Percentiles rank a stretch among this genome's conserved stretches.
phyloP scores from a whole-genome alignment of 2,888 invertebrate genomes.

The Diplolepis rosae region DNA sequence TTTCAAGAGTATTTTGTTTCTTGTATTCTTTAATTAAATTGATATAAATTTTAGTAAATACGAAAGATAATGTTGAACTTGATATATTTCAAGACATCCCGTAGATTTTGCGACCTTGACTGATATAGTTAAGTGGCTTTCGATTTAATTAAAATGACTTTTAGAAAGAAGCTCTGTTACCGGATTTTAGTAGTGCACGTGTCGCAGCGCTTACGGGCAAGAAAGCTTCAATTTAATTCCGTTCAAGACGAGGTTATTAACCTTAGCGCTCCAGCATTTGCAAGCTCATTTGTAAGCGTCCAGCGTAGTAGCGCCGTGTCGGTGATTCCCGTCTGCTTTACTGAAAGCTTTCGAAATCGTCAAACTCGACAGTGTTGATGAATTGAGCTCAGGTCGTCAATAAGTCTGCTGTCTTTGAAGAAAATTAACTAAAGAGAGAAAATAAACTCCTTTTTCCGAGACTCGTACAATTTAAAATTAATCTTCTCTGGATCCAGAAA shows the following conservation, averaged over 20 bases:
- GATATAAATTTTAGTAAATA: no score
- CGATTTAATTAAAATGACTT: background rate
- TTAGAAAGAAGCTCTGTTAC: constrained; percentile 5
- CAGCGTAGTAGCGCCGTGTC: constrained; percentile 15
- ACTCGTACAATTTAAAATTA: background rate
- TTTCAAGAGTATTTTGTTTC: no score
- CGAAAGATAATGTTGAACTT: no score
- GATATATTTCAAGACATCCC: no score
- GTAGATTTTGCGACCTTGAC: no score
- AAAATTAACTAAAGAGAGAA: background rate
- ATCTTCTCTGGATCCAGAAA: no score
- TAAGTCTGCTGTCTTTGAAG: background rate
- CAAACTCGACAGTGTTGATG: constrained; percentile 27
- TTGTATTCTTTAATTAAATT: no score
- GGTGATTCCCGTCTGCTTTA: constrained; percentile 20
- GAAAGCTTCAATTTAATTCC: constrained; percentile 51
- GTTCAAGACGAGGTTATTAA: constrained; percentile 49
- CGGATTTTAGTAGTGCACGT: constrained; percentile 38
- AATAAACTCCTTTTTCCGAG: background rate
- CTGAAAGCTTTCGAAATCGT: constrained; percentile 17
- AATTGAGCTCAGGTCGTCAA: constrained; percentile 24
- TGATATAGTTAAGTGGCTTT: background rate
- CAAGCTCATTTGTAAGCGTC: constrained; percentile 47
- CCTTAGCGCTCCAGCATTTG: constrained; percentile 45
- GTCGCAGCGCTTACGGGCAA: constrained; percentile 43